Conservation (phyloP, 2,888 invertebrate species). For the Megastigmus dorsalis region DNA sequence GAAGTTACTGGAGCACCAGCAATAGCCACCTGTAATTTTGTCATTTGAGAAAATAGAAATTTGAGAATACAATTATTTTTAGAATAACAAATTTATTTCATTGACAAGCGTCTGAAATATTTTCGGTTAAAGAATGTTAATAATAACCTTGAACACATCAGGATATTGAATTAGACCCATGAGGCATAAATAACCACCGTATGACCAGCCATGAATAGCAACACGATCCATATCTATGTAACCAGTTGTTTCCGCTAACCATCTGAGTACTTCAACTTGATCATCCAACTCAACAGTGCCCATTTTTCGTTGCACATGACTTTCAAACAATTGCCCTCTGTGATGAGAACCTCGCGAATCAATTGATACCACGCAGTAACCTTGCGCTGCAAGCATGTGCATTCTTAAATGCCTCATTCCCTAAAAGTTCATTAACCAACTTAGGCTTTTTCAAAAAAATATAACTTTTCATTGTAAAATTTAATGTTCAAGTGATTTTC, state of each 20-base stretch:
- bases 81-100: no score
- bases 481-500: no score
- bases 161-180: slow-evolving; percentile 95
- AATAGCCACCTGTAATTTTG: slow-evolving; percentile 82
- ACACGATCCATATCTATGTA: slow-evolving; percentile 94
- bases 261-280: slow-evolving; percentile 94
- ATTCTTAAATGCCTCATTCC: slow-evolving; percentile 93
- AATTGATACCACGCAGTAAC: slow-evolving; percentile 96
- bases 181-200: slow-evolving; percentile 97
- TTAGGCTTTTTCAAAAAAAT: slow-evolving; percentile 3
- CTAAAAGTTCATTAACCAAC: slow-evolving; percentile 74
- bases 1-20: slow-evolving; percentile 98
- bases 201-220: slow-evolving; percentile 99
- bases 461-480: slow-evolving; percentile 14
- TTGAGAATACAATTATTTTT: no score
- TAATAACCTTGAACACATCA: slow-evolving; percentile 88
- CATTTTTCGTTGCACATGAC: slow-evolving; percentile 91
- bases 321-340: slow-evolving; percentile 93
- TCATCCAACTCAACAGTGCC: slow-evolving; percentile 95
- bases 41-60: no score
- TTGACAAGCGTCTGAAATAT: no score
- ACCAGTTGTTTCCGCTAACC: slow-evolving; percentile 87
- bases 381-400: slow-evolving; percentile 96
- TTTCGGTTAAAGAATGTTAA: slow-evolving; percentile 30
- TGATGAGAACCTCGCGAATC: slow-evolving; percentile 97